Evolutionary conservation across 2,888 invertebrate species (phyloP).

Genomic region (Petrolisthes cinctipes): DNA sequence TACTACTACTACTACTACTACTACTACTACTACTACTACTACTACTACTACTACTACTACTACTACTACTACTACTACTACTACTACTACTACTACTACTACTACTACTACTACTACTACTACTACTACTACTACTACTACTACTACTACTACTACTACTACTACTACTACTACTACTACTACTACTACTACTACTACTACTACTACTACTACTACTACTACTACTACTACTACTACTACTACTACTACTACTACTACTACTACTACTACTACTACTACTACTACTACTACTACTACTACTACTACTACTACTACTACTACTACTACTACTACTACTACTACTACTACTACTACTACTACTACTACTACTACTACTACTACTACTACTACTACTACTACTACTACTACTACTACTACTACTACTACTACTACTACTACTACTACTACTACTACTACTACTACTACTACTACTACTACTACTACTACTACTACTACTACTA

Average conservation of each 20-base stretch:
- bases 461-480: conserved; percentile 1
- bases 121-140: conserved; percentile 1
- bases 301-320: conserved; percentile 1
- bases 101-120: too few species aligned
- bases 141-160: conserved; percentile 1
- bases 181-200: neutral
- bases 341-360: neutral
- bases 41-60: too few species aligned
- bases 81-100: too few species aligned
- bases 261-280: conserved; percentile 1
- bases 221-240: conserved; percentile 1
- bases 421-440: conserved; percentile 1
- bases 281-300: conserved; percentile 1
- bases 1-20: too few species aligned
- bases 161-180: conserved; percentile 1
- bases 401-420: conserved; percentile 1
- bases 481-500: conserved; percentile 1
- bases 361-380: conserved; percentile 1
- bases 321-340: conserved; percentile 1
- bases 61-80: too few species aligned
- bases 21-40: too few species aligned
- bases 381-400: conserved; percentile 1
- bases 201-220: neutral
- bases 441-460: conserved; percentile 1
- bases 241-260: conserved; percentile 1